A percentile compares a stretch with the other conserved stretches of the same genome.
phyloP scores from a whole-genome alignment of 1,140 invertebrate genomes.

The Vollenhovia emeryi region DNA sequence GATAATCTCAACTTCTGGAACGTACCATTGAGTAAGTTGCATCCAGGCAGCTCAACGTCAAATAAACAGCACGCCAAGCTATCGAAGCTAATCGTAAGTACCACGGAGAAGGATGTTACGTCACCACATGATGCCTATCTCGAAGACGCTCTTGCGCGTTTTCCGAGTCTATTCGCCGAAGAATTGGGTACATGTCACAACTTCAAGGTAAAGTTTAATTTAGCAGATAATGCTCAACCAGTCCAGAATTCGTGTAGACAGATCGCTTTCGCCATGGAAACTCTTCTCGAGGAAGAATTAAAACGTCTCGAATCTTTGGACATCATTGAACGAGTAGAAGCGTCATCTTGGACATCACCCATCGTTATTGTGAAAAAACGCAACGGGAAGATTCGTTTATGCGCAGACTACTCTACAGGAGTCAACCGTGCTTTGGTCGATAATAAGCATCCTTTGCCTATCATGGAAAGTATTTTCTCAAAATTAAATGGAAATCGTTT shows the following conservation, averaged over 20 bases:
- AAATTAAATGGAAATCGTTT: background rate
- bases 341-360: constrained; percentile 79
- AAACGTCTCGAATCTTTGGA: background rate
- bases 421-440: constrained; percentile 19
- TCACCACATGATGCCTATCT: background rate
- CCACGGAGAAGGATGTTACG: too few species aligned
- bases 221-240: background rate
- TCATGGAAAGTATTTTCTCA: background rate
- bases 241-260: background rate
- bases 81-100: too few species aligned
- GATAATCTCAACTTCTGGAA: too few species aligned
- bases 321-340: constrained; percentile 59
- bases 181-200: background rate
- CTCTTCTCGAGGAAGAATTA: background rate
- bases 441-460: constrained; percentile 49
- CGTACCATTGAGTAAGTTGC: too few species aligned
- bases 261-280: constrained; percentile 8
- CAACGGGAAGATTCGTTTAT: constrained; percentile 11
- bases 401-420: constrained; percentile 36
- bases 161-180: background rate
- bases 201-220: background rate
- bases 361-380: constrained; percentile 77
- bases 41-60: too few species aligned
- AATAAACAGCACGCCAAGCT: too few species aligned
- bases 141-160: background rate